Conservation (phyloP, 2,797 vertebrate genomes). For the Scleropages formosus region DNA sequence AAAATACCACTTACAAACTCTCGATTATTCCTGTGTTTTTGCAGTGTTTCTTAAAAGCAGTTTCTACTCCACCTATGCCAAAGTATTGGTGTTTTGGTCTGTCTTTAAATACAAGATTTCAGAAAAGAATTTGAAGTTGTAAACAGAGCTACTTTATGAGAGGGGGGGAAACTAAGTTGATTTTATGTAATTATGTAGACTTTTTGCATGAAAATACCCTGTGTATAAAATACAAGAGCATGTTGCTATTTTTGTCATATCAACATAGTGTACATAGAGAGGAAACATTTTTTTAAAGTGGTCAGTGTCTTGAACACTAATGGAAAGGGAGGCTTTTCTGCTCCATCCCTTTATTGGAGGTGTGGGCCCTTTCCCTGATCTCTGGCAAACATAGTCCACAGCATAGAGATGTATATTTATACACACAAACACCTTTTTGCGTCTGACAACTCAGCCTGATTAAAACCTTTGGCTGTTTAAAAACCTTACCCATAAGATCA, state of each 20-base stretch:
- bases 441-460: background rate
- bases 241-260: constrained; percentile 64
- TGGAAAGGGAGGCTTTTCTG: background rate
- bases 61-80: constrained; percentile 30
- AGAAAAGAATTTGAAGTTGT: constrained; percentile 43
- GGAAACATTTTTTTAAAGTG: constrained; percentile 59
- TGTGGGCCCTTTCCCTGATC: background rate
- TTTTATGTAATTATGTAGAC: constrained; percentile 50
- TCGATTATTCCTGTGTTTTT: constrained; percentile 22
- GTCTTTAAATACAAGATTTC: constrained; percentile 23
- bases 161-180: constrained; percentile 46
- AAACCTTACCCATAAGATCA: background rate
- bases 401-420: background rate
- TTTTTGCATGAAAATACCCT: constrained; percentile 67
- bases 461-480: background rate
- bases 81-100: constrained; percentile 25
- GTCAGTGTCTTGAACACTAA: constrained; percentile 34
- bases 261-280: constrained; percentile 59
- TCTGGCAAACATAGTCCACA: background rate
- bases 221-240: constrained; percentile 52
- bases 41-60: constrained; percentile 37
- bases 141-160: constrained; percentile 65
- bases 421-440: background rate
- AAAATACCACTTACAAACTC: constrained; percentile 8
- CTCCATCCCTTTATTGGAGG: background rate